phyloP scores from a whole-genome alignment of 2,797 vertebrate species.

The Pantherophis vulpinus region DNA sequence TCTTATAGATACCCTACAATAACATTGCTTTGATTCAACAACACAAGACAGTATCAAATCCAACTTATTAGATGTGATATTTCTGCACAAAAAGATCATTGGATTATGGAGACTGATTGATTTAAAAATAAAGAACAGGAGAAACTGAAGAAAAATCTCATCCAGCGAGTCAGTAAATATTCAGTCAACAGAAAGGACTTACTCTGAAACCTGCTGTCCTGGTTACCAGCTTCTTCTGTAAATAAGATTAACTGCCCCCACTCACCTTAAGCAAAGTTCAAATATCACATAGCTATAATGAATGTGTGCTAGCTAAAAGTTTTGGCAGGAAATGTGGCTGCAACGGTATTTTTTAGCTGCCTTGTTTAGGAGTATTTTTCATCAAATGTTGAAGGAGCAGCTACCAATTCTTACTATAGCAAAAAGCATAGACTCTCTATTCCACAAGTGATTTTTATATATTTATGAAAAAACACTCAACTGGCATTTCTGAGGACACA shows the following conservation, averaged over 20 bases:
- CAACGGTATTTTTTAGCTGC: constrained; percentile 44
- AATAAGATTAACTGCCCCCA: constrained; percentile 61
- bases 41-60: background rate
- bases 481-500: constrained; percentile 18
- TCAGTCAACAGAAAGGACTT: constrained; percentile 27
- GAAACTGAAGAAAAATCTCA: background rate
- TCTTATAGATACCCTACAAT: background rate
- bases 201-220: constrained; percentile 53
- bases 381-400: constrained; percentile 20
- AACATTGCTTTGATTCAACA: background rate
- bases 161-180: background rate
- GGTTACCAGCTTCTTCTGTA: constrained; percentile 52
- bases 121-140: constrained; percentile 26
- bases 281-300: constrained; percentile 57
- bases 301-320: constrained; percentile 35
- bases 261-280: constrained; percentile 61
- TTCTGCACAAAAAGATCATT: background rate
- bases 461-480: constrained; percentile 25
- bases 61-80: background rate
- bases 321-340: constrained; percentile 40
- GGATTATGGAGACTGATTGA: background rate
- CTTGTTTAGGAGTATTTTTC: constrained; percentile 51
- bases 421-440: background rate
- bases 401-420: background rate
- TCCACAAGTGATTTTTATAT: background rate